phyloP scores from a whole-genome alignment of 2,113 vertebrate genomes.

The Cyanoramphus novaezelandiae region DNA sequence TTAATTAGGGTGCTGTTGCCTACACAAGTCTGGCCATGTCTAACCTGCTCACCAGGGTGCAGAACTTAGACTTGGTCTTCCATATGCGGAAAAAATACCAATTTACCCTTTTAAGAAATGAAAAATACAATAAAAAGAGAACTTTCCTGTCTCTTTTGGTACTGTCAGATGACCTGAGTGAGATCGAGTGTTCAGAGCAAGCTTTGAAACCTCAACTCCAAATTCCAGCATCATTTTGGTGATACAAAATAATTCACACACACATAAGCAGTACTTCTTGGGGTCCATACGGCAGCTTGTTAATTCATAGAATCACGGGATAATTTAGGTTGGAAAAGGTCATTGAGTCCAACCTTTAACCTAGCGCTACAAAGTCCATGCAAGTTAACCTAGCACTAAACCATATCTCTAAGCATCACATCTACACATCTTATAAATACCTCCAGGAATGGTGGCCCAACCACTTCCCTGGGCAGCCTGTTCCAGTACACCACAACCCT shows the following conservation, averaged over 20 bases:
- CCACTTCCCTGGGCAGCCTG: not conserved
- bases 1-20: conserved; percentile 42
- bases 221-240: not conserved
- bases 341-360: not conserved
- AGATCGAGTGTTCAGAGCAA: not conserved
- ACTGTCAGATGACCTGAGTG: not conserved
- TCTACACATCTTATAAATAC: not conserved
- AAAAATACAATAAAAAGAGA: not conserved
- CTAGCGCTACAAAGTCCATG: not conserved
- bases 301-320: not conserved
- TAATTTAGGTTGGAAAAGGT: not conserved
- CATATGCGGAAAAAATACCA: not conserved
- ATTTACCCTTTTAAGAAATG: not conserved
- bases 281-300: not conserved
- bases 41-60: not conserved
- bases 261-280: not conserved
- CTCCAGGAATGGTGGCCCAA: not conserved
- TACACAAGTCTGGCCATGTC: not conserved
- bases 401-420: not conserved
- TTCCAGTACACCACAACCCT: not conserved
- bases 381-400: not conserved
- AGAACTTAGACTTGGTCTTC: not conserved
- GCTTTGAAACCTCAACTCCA: not conserved
- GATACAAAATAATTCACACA: not conserved
- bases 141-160: not conserved